Base-by-base conservation (phyloP, 2,888 invertebrate genomes). In the Platypus cylindrus region DNA sequence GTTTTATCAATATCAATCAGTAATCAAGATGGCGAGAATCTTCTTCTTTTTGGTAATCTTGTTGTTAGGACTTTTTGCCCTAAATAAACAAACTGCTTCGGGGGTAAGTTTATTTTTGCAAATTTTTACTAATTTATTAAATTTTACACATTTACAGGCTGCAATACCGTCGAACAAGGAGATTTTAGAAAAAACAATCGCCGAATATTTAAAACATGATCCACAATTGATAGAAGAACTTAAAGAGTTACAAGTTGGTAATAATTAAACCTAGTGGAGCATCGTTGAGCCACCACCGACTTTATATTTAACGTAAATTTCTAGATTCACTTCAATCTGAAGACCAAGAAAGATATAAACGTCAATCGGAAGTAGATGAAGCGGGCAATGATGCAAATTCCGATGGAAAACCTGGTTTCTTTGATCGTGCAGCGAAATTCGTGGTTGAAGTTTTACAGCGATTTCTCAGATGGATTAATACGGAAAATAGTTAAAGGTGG, bases 401-500 rank as follows among this genome's bases (percentile, higher is more conserved):
- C 18, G 43, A 34, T 5, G 44, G 23, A 13, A 20, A 41, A 31
- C 43, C 40, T 3, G 63, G 63, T 11, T 62, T 63, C 41, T 57
- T 63, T 38, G 62, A 62, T 37, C 47, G 58, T 31, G 63, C 63
- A 2, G 60, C 62, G 12, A 60, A 60, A 43, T 62, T 63, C 36
- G 56, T 63, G 5, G 51, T 62, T 40, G 62, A 63, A 45, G 48
- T 63, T 24, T 40, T 63, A 16, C 63, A 63, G 53, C 46, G 60
- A 51, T 63, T 63, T 56, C 56, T 63, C 51, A 62, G 56, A 49
- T 63, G 63, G 63, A 48, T 63, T 51, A 63, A 63, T 55, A 48
- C 56, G 39, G 61, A 62, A 34, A 48, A 35, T 38, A 40, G 25
- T 43, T 39, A 48, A 39, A 17, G 37, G 37, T 28, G 40, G 38